Evolutionary conservation across 2,888 invertebrate genomes (phyloP), one percentile per base, ranked within the genome.

Genomic region (Hydrotaea diabolus): DNA sequence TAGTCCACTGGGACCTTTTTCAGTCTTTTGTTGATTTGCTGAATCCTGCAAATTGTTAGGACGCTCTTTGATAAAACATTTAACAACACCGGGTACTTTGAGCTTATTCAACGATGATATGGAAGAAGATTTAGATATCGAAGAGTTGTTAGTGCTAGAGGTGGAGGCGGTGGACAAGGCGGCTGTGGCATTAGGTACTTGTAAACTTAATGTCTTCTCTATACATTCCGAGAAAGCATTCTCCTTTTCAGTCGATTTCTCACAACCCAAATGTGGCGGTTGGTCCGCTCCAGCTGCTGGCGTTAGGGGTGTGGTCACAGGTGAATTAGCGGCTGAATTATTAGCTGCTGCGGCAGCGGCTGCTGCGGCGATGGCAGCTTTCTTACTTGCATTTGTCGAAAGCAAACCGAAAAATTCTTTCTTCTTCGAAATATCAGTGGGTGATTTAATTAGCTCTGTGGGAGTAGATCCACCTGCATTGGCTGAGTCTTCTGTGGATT

Each of bases 391-490:
- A 77, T 90, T 92, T 0, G 92, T 91, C 43, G 92, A 91, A 74
- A 92, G 91, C 46, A 92, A 80, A 36, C 92, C 90, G 55, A 92
- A 92, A 84, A 92, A 92, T 75, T 92, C 92, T 82, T 92, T 92
- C 79, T 92, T 92, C 80, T 91, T 92, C 0, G 91, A 90, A 62
- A 91, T 90, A 64, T 92, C 92, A 1, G 92, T 91, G 1, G 92
- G 92, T 0, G 92, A 92, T 84, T 92, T 92, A 0, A 92, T 83
- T 72, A 89, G 89, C 5, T 86, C 82, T 4, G 86, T 49, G 1
- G 85, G 62, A 23, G 87, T 79, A 15, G 69, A 21, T 23, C 77
- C 62, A 7, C 82, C 66, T 26, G 49, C 78, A 4, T 23, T 80
- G 5, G 62, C 9, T 5, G 62, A 23, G 2, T 85, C 85, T 13